Evolutionary conservation across 2,888 invertebrate species (phyloP), one percentile per base, ranked within the genome.

Genomic region (Miltochrista miniata): DNA sequence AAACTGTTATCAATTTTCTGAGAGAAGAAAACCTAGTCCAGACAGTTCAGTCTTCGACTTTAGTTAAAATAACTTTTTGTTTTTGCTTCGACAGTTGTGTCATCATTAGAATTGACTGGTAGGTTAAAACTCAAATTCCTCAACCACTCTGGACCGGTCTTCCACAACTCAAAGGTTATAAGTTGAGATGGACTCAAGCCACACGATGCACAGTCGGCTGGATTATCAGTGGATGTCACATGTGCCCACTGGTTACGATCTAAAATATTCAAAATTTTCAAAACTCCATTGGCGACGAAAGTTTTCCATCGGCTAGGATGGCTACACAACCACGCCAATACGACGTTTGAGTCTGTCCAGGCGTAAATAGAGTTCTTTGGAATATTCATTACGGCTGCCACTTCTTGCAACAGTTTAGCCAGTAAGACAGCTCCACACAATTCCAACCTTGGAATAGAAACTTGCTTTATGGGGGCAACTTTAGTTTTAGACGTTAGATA

Each of bases 381-480:
- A 1, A 49, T 14, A 7, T 33, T 29, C 10, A 49, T 8, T 0
- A 34, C 24, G 1, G 8, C 11, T 8, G 14, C 37, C 0, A 35
- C 35, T 11, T 49, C 49, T 1, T 3, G 1, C 10, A 49, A 13
- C 5, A 50, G 30, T 12, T 40, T 39, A 3, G 44, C 7, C 8
- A 44, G 30, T 1, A 50, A 11, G 1, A 45, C 39, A 14, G 49
- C 45, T 9, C 40, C 49, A 30, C 45, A 50, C n/a, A 50, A 14
- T 11, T 50, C 49, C 15, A 50, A 14, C 4, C 44, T 9, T 11
- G 49, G 49, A 10, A 49, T 49, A n/a, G 18, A 33, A 0, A 49
- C 18, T 14, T 38, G 44, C 8, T 15, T 50, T 1, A 50, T 30
- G 4, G 44, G 44, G 8, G 49, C 44, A 7, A 50, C 49, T 12